Conservation (phyloP, 2,797 vertebrate genomes). For the Notolabrus celidotus region DNA sequence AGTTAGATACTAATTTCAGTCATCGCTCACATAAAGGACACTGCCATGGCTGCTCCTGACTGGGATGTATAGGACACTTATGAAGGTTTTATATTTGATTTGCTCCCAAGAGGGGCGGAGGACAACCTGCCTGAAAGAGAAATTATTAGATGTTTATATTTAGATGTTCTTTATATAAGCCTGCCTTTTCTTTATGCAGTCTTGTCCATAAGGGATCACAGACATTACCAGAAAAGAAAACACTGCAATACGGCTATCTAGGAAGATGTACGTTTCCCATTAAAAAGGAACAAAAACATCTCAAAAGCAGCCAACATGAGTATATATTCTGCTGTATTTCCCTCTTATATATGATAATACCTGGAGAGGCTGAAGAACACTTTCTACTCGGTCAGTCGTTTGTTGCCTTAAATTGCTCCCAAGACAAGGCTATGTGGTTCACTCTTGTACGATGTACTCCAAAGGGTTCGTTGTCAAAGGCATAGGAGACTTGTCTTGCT, state of each 20-base stretch:
- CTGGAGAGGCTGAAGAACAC: slow-evolving; percentile 3
- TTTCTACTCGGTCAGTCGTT: slow-evolving; percentile 31
- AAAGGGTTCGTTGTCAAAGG: slow-evolving; percentile 53
- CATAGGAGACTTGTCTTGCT: slow-evolving; percentile 73
- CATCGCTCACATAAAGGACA: slow-evolving; percentile 55
- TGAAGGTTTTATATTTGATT: slow-evolving; percentile 27
- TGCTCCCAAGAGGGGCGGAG: slow-evolving; percentile 22
- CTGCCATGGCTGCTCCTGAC: slow-evolving; percentile 27
- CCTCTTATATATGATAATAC: slow-evolving; percentile 7
- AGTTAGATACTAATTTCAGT: slow-evolving; percentile 68
- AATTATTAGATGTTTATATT: slow-evolving; percentile 8
- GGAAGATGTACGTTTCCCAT: background rate
- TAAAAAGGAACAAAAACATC: background rate
- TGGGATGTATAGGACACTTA: slow-evolving; percentile 42
- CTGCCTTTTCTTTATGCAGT: background rate
- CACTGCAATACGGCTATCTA: background rate
- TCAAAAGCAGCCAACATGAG: background rate
- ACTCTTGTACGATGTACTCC: slow-evolving; percentile 54
- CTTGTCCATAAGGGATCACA: background rate
- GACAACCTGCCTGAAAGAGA: slow-evolving; percentile 18
- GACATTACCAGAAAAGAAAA: background rate
- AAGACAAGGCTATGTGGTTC: slow-evolving; percentile 65
- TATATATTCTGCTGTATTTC: background rate
- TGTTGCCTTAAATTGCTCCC: slow-evolving; percentile 62
- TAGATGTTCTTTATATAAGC: background rate